Evolutionary conservation across 2,888 invertebrate genomes (phyloP).

Genomic region (Eurois occulta): DNA sequence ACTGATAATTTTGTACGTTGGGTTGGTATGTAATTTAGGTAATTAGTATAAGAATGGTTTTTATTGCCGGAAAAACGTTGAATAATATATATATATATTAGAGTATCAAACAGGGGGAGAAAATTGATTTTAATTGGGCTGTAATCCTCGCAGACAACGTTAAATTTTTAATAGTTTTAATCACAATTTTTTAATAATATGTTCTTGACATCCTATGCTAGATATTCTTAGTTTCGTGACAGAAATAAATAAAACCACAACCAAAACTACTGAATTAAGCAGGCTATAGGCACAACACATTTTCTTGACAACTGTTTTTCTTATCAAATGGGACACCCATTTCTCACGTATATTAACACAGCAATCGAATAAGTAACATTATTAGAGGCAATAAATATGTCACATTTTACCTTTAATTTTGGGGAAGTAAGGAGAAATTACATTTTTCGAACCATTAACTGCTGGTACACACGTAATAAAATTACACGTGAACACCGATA

Average conservation of each 20-base stretch:
- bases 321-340: slow-evolving; percentile 25
- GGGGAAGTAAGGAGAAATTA: slow-evolving; percentile 41
- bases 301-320: background rate
- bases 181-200: background rate
- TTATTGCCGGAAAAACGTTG: background rate
- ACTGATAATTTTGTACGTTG: background rate
- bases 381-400: slow-evolving; percentile 49
- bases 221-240: background rate
- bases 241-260: slow-evolving; percentile 11
- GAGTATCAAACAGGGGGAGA: background rate
- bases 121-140: background rate
- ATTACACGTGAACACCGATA: slow-evolving; percentile 21
- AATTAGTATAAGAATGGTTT: background rate
- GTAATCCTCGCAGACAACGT: background rate
- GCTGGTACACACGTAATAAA: slow-evolving; percentile 49
- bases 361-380: slow-evolving; percentile 46
- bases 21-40: background rate
- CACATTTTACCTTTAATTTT: slow-evolving; percentile 43
- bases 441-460: slow-evolving; percentile 46
- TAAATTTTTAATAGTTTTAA: background rate
- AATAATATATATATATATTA: background rate
- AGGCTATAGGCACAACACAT: background rate
- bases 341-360: slow-evolving; percentile 22
- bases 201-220: background rate
- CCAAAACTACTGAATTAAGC: background rate